Base-by-base conservation (phyloP, 2,797 vertebrate genomes). In the Cercopithecus diana region DNA sequence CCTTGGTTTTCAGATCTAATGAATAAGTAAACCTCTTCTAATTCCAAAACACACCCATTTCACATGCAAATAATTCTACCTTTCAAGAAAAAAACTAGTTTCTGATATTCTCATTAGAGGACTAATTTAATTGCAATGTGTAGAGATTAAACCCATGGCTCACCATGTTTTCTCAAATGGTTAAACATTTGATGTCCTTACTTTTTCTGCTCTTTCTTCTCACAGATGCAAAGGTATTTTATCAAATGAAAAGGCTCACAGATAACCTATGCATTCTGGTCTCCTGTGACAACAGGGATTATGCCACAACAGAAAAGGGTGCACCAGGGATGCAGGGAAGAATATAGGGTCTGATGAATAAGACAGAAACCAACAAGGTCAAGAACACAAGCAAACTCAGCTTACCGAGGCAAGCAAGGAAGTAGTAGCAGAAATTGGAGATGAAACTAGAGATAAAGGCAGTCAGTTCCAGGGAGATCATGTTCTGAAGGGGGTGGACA, bases 21-120 rank as follows among this genome's bases (percentile, higher is more conserved):
- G 17, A 89, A 87, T 76, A 4, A 41, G 5, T 4, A 41, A 67
- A n/a, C 43, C 1, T 92, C 75, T 24, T n/a, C 8, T 17, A 75
- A 33, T 76, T 95, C 79, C 58, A 93, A 97, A 73, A 19, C 14
- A 43, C 24, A 87, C 52, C 50, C 55, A 52, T 64, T 81, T 93
- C 57, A 72, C n/a, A 72, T 24, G 58, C 15, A 91, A 76, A 43
- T 20, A 88, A 86, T 58, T 91, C 55, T 30, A 89, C 9, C 33
- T 89, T 88, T 86, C 17, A 14, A 82, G 83, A 73, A 96, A 73
- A 72, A 95, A 80, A 11, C 11, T 48, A 57, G 73, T 52, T 93
- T 84, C 64, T 96, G 39, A 82, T 85, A 92, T 33, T 95, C 90
- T 88, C 41, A 80, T 79, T 58, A 64, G 41, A 95, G 52, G 41